phyloP scores from a whole-genome alignment of 1,140 invertebrate species.

The Euura saliciscinereae region DNA sequence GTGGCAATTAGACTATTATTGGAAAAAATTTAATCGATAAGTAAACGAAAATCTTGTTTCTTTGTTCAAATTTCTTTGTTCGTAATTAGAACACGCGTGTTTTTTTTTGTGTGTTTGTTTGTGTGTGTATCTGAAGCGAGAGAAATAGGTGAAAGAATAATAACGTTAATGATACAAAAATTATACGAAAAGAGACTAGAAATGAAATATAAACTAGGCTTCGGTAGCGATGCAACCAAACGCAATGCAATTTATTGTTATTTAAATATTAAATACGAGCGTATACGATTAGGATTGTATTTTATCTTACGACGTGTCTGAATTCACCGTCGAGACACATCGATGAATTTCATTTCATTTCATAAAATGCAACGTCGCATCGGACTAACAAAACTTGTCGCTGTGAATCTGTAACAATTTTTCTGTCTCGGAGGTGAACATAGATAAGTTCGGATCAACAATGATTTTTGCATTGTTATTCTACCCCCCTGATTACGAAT shows the following conservation, averaged over 20 bases:
- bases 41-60: too few relatives aligned
- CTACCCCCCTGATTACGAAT: neutral
- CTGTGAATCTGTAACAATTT: neutral
- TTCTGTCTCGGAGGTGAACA: neutral
- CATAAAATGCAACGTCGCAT: neutral
- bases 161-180: neutral
- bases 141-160: neutral
- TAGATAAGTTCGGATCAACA: neutral
- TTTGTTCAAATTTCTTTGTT: neutral
- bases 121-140: neutral
- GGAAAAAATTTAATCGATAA: too few relatives aligned
- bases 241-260: constrained; percentile 27
- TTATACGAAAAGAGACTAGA: constrained; percentile 4
- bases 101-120: neutral
- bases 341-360: neutral
- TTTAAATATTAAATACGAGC: constrained; percentile 8
- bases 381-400: neutral
- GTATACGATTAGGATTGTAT: neutral
- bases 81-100: too few relatives aligned
- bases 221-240: constrained; percentile 30
- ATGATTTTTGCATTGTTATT: neutral
- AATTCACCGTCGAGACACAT: neutral
- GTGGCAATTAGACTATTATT: too few relatives aligned
- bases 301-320: too few relatives aligned
- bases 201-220: constrained; percentile 13